phyloP scores from a whole-genome alignment of 2,113 vertebrate species.

The Drymodes brunneopygia region DNA sequence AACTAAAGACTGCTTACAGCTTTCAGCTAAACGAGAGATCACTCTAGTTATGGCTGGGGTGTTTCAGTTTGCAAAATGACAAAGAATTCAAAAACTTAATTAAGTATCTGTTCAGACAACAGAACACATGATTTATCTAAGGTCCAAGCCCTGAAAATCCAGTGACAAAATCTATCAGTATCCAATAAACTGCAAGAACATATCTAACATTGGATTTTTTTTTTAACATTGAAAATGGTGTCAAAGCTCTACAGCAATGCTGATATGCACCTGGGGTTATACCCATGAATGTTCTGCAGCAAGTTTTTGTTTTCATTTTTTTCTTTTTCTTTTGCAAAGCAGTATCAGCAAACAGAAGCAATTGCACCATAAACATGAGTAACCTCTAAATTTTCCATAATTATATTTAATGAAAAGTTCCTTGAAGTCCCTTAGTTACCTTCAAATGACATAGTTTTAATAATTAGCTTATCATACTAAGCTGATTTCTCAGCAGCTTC shows the following conservation, averaged over 20 bases:
- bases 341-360: conserved; percentile 78
- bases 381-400: conserved; percentile 76
- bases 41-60: conserved; percentile 24
- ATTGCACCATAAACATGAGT: conserved; percentile 78
- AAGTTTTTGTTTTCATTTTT: background rate
- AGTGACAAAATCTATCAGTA: conserved; percentile 24
- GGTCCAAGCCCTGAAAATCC: conserved; percentile 35
- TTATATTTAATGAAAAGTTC: conserved; percentile 70
- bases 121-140: conserved; percentile 1
- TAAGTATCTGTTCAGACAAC: background rate
- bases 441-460: conserved; percentile 61
- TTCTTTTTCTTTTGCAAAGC: conserved; percentile 69
- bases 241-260: conserved; percentile 59
- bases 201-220: background rate
- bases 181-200: conserved; percentile 55
- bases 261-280: conserved; percentile 33
- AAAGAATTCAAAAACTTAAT: background rate
- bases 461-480: conserved; percentile 67
- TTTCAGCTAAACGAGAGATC: conserved; percentile 32
- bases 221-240: conserved; percentile 36
- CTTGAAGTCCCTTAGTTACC: conserved; percentile 71
- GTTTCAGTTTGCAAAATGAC: conserved; percentile 43
- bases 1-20: background rate
- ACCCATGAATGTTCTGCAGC: conserved; percentile 64
- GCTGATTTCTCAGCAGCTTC: conserved; percentile 88